Base-by-base conservation (phyloP, 2,113 vertebrate genomes). In the Orthonyx spaldingii region DNA sequence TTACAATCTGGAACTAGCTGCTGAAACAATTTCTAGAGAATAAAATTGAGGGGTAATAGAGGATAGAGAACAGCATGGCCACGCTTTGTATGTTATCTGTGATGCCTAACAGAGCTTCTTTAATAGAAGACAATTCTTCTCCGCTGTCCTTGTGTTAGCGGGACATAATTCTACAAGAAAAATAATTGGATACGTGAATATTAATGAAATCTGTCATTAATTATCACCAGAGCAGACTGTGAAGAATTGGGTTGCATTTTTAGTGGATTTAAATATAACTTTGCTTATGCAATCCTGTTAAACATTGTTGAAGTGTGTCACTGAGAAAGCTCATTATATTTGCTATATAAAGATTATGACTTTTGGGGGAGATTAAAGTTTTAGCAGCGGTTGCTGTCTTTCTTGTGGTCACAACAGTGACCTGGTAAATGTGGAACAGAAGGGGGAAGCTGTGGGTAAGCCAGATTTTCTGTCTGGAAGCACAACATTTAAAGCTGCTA, bases 221-320 rank as follows among this genome's bases (percentile, higher is more conserved):
- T 95, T 89, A 76, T 35, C 21, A 2, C 59, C 65, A 75, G 55
- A 86, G 55, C 57, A 91, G 13, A 22, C 76, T 83, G 42, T 75
- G 69, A 41, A 93, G 50, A 89, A 91, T 11, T 33, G 21, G 37
- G 61, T 44, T 93, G 57, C 33, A 28, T 93, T 96, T 96, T 69
- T 49, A 50, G 46, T 93, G 85, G 79, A 50, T 95, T 90, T 94
- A 82, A 94, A 70, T 78, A 49, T 35, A 93, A 59, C 55, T 94
- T 89, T 85, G 74, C 75, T 85, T 91, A 46, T 83, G 82, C 89
- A 95, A 59, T 85, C 57, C 66, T 93, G 84, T 87, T 90, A 83
- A 85, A 82, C 59, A 33, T 76, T 71, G 66, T 97, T 93, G 82
- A 74, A 66, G 15, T 77, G 7, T 87, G 70, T 65, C 87, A 80